phyloP scores from a whole-genome alignment of 2,113 vertebrate genomes.

The Pelecanoides urinatrix region DNA sequence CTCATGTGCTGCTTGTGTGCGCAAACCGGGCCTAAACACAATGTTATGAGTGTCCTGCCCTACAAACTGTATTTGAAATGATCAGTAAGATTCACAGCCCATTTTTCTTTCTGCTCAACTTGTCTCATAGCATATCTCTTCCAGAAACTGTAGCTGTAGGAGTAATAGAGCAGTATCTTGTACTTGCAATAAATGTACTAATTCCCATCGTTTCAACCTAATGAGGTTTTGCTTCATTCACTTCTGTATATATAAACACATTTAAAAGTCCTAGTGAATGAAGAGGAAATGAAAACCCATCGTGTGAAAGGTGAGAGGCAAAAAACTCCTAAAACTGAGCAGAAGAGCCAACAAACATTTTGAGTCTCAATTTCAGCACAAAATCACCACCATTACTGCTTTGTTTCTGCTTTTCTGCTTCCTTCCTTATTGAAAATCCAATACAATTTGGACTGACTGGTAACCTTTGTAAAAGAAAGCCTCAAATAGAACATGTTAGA shows the following conservation, averaged over 20 bases:
- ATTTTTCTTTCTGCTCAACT: not conserved
- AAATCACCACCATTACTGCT: not conserved
- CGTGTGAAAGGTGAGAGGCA: not conserved
- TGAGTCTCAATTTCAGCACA: not conserved
- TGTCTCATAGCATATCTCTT: not conserved
- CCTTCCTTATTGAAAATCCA: not conserved
- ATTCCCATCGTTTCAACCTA: not conserved
- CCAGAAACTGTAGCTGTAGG: not conserved
- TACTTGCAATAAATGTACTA: not conserved
- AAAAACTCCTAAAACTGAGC: slow-evolving; percentile 20
- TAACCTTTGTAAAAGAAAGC: not conserved
- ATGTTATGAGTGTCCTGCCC: not conserved
- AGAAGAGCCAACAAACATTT: not conserved
- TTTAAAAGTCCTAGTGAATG: not conserved
- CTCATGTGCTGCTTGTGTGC: not conserved
- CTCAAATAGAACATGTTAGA: not conserved
- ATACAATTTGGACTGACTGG: not conserved
- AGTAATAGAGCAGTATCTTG: not conserved
- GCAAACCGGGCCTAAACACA: not conserved
- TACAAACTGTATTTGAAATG: not conserved
- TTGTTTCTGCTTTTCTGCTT: not conserved
- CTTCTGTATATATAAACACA: not conserved
- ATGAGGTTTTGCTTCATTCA: not conserved
- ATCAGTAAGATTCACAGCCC: not conserved
- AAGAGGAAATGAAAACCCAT: not conserved